These are phyloP conservation scores for Steinernema feltiae DNA, from an alignment of 1,140 invertebrate species.

Conservation along the genomic window DNA sequence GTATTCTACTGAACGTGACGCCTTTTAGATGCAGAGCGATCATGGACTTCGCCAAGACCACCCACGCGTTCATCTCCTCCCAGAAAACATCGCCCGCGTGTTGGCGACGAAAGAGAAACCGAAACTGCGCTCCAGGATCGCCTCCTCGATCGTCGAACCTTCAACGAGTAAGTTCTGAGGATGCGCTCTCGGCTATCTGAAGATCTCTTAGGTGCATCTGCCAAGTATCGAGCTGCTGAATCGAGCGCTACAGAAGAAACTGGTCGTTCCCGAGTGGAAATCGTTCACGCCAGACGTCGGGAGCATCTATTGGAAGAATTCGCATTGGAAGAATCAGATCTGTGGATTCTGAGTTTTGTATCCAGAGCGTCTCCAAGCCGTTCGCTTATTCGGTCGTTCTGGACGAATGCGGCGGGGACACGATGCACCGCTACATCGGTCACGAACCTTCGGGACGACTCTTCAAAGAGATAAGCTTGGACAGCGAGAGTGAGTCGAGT, in stretches of 20 bases:
- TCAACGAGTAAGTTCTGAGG: background rate
- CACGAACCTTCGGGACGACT: slow-evolving; percentile 90
- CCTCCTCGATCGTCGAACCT: background rate
- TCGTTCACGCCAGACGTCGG: slow-evolving; percentile 23
- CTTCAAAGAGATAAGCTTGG: slow-evolving; percentile 90
- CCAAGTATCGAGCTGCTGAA: slow-evolving; percentile 30
- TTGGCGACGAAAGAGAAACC: background rate
- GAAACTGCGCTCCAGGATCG: background rate
- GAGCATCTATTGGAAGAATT: slow-evolving; percentile 33
- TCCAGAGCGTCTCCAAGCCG: slow-evolving; percentile 68
- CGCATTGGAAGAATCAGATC: slow-evolving; percentile 43
- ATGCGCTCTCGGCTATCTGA: background rate
- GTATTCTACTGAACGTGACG: background rate
- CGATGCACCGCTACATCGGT: slow-evolving; percentile 83
- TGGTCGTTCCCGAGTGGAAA: slow-evolving; percentile 38
- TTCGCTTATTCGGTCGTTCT: slow-evolving; percentile 88
- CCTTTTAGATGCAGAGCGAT: background rate
- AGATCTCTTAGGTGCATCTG: slow-evolving; percentile 29
- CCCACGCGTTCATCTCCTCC: background rate
- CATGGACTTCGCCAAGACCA: background rate
- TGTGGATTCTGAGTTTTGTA: slow-evolving; percentile 47
- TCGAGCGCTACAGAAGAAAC: slow-evolving; percentile 37
- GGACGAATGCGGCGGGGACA: slow-evolving; percentile 77
- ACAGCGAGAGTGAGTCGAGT: slow-evolving; percentile 75
- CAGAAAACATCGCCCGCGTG: background rate